Conservation (phyloP, 1,140 invertebrate species). For the Trichogramma pretiosum region DNA sequence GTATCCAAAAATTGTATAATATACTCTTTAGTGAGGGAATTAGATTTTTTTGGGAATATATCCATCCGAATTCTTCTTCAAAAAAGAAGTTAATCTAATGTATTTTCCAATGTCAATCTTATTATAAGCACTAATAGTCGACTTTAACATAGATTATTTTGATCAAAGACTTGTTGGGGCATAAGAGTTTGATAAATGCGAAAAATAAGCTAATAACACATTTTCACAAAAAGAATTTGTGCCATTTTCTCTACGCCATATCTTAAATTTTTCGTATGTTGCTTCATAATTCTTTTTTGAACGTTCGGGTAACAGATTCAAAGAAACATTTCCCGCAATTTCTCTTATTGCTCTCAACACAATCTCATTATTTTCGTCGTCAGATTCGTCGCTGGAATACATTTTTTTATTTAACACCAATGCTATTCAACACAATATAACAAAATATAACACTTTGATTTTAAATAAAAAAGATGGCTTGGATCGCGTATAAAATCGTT, state of each 20-base stretch:
- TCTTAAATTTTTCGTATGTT: not conserved
- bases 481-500: too few relatives aligned
- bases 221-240: slow-evolving; percentile 1
- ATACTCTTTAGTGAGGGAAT: too few relatives aligned
- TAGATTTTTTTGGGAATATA: too few relatives aligned
- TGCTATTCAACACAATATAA: not conserved
- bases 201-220: not conserved
- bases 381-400: too few relatives aligned
- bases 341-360: not conserved
- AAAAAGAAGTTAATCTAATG: not conserved
- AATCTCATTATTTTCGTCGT: too few relatives aligned
- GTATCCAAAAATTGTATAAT: too few relatives aligned
- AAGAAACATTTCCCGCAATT: not conserved
- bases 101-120: slow-evolving; percentile 9
- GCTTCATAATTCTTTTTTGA: not conserved
- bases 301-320: not conserved
- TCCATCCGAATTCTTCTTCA: too few relatives aligned
- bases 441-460: too few relatives aligned
- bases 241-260: not conserved
- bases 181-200: not conserved
- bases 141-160: slow-evolving; percentile 2
- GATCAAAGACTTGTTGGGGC: not conserved
- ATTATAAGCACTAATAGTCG: not conserved
- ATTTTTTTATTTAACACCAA: not conserved
- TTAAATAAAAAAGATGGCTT: too few relatives aligned